Conservation (phyloP, 2,797 vertebrate genomes). For the Parotocinclus haroldoi region DNA sequence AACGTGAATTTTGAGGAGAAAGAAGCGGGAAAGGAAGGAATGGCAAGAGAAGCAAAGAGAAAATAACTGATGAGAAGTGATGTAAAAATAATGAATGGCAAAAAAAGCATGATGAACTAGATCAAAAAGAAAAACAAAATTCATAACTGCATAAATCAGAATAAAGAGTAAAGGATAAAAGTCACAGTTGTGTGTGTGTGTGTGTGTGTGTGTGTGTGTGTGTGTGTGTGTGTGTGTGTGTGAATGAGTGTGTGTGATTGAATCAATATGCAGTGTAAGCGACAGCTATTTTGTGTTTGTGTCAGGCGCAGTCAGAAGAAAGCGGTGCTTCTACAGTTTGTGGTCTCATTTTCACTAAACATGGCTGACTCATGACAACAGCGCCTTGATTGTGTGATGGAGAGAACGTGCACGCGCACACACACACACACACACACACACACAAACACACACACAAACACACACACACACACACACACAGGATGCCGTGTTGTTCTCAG, state of each 20-base stretch:
- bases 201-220: background rate
- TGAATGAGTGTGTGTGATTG: background rate
- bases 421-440: constrained; percentile 24
- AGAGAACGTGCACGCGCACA: constrained; percentile 19
- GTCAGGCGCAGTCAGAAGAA: constrained; percentile 16
- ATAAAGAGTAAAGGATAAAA: too few relatives aligned
- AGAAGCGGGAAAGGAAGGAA: too few relatives aligned
- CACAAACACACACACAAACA: constrained; percentile 23
- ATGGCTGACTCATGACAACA: constrained; percentile 26
- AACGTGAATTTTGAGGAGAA: too few relatives aligned
- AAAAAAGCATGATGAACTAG: too few relatives aligned
- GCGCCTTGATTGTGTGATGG: constrained; percentile 10
- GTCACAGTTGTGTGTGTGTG: background rate
- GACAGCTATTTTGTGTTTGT: constrained; percentile 7
- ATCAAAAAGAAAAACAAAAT: too few relatives aligned
- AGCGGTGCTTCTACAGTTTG: background rate
- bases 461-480: constrained; percentile 25
- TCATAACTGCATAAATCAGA: too few relatives aligned
- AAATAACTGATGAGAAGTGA: too few relatives aligned
- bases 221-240: background rate
- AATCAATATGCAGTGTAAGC: constrained; percentile 20
- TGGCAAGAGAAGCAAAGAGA: too few relatives aligned
- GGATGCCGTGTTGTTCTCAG: constrained; percentile 3
- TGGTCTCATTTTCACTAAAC: background rate
- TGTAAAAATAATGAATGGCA: too few relatives aligned